phyloP scores from a whole-genome alignment of 2,888 invertebrate genomes.

The Pelosia muscerda region DNA sequence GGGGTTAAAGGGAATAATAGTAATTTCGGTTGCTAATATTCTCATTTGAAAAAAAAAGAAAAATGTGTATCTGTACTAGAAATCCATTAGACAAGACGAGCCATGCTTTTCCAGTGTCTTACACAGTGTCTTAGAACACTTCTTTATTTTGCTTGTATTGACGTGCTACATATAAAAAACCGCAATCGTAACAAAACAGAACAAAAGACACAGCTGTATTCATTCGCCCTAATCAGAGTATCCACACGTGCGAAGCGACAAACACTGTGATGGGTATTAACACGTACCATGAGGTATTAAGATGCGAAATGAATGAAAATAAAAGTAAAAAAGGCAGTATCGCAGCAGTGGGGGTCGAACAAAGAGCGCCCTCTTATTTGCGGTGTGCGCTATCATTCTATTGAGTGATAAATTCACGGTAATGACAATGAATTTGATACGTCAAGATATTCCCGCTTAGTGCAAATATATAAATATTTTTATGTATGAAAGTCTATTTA shows the following conservation, averaged over 20 bases:
- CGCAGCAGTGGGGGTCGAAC: conserved; percentile 67
- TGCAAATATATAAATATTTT: not conserved
- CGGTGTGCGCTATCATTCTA: conserved; percentile 77
- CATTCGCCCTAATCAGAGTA: not conserved
- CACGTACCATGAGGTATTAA: conserved; percentile 74
- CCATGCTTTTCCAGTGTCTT: too few relatives aligned
- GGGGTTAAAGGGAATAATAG: too few relatives aligned
- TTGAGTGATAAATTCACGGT: conserved; percentile 52
- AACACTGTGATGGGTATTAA: conserved; percentile 59
- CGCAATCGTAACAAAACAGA: not conserved
- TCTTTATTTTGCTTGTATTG: not conserved
- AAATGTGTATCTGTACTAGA: too few relatives aligned
- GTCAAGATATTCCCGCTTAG: not conserved
- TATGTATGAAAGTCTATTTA: too few relatives aligned
- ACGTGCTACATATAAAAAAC: not conserved
- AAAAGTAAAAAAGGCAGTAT: conserved; percentile 68
- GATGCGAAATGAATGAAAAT: conserved; percentile 65
- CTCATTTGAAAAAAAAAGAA: too few relatives aligned
- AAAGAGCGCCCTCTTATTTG: conserved; percentile 78
- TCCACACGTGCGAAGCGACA: conserved; percentile 17
- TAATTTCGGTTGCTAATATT: too few relatives aligned
- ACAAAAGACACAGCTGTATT: not conserved
- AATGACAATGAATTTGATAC: conserved; percentile 43
- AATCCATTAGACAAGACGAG: too few relatives aligned
- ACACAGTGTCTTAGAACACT: not conserved